phyloP scores from a whole-genome alignment of 2,113 vertebrate genomes.

The Bothrops jararaca region DNA sequence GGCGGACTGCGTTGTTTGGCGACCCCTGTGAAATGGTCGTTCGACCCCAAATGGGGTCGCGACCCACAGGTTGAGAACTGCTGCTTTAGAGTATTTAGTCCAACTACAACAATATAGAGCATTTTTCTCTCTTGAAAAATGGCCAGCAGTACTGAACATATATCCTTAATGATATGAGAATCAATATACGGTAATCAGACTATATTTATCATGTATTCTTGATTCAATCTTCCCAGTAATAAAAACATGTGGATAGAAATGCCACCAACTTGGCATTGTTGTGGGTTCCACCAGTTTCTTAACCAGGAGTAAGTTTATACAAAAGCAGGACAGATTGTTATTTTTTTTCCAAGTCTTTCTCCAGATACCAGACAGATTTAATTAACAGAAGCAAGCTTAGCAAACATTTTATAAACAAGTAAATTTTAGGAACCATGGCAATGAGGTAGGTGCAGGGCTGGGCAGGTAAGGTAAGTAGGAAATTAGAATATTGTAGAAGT shows the following conservation, averaged over 20 bases:
- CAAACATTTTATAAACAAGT: not conserved
- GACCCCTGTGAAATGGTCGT: too few species aligned
- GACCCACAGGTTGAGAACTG: too few species aligned
- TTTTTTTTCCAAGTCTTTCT: not conserved
- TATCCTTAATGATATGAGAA: not conserved
- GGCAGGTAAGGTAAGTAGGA: not conserved
- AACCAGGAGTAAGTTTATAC: not conserved
- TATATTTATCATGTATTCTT: not conserved
- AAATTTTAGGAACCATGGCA: not conserved
- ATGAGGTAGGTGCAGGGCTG: not conserved
- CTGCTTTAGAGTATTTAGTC: not conserved
- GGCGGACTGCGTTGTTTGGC: too few species aligned
- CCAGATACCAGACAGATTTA: not conserved
- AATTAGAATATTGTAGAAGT: not conserved
- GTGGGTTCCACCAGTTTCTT: not conserved
- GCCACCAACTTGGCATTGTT: not conserved
- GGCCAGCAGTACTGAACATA: not conserved
- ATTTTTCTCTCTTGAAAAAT: not conserved
- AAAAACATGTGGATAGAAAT: not conserved
- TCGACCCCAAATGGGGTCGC: too few species aligned
- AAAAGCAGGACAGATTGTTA: not conserved
- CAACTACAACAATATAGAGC: slow-evolving; percentile 1
- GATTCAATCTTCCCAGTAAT: not conserved
- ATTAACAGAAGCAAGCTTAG: not conserved
- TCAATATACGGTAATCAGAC: not conserved